Evolutionary conservation across 2,888 invertebrate species (phyloP), one percentile per base, ranked within the genome.

Genomic region (Atherix ibis): DNA sequence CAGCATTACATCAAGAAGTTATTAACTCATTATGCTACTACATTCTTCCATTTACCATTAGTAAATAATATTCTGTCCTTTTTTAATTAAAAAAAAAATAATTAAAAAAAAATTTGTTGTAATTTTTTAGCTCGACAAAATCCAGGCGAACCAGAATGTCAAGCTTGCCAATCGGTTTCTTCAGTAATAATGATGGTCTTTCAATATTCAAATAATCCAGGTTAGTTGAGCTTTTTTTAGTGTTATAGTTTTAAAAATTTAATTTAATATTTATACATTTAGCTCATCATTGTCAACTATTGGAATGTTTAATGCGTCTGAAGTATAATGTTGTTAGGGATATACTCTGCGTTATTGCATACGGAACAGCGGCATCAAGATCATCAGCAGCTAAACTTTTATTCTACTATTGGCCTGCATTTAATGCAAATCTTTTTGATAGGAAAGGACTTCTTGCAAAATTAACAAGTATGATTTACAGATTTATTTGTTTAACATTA

Each of bases 371-470:
- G 43, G 80, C 83, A 32, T 87, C 95, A 1, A 66, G 94, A 32
- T 77, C 88, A n/a, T 89, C 92, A 1, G 97, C 97, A 2, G 92
- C 92, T 34, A 92, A 95, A 63, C 68, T 98, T 25, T 71, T 98
- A 31, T 97, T 98, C 64, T 92, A 95, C 66, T 98, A 98, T 61
- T 98, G 97, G 95, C 98, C 98, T 4, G 85, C 94, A 4, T 83
- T 97, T 51, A 92, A 95, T 62, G 84, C 92, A 16, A 84, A 85
- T 52, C 71, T 91, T 5, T 84, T 89, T 49, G 95, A 95, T 56
- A 70, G 89, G 35, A 82, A 84, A 51, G 82, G 83, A 3, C 69
- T 88, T 36, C 75, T 88, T 36, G 81, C 85, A 50, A 87, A 87
- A 66, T 77, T 88, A 50, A 78, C 84, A 43, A 84, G 88, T 85